Conservation (phyloP, 2,888 invertebrate genomes). For the Gortyna flavago region DNA sequence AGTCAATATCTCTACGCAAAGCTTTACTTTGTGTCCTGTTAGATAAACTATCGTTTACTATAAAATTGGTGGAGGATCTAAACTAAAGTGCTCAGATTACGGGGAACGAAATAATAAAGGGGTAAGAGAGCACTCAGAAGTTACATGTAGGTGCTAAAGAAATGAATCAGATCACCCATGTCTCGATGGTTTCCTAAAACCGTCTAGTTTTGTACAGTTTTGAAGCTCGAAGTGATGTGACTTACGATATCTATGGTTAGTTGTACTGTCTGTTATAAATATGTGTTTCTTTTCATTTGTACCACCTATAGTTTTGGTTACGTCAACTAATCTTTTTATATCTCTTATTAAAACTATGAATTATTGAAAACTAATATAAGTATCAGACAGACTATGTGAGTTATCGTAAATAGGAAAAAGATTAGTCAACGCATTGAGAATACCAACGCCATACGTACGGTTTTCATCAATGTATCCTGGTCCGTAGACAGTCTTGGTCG, state of each 20-base stretch:
- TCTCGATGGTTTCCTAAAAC: constrained; percentile 66
- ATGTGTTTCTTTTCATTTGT: constrained; percentile 67
- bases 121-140: constrained; percentile 76
- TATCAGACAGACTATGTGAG: background rate
- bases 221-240: constrained; percentile 82
- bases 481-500: constrained; percentile 90
- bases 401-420: constrained; percentile 56
- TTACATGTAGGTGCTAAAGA: constrained; percentile 73
- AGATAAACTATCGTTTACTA: constrained; percentile 70
- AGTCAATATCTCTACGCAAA: constrained; percentile 84
- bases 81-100: constrained; percentile 77
- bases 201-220: constrained; percentile 80
- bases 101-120: constrained; percentile 74
- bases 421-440: constrained; percentile 70
- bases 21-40: constrained; percentile 78
- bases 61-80: constrained; percentile 74
- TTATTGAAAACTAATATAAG: background rate
- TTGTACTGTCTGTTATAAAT: constrained; percentile 77
- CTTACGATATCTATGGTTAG: constrained; percentile 90
- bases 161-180: constrained; percentile 73
- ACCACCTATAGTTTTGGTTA: constrained; percentile 71
- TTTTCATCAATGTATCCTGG: constrained; percentile 89
- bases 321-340: constrained; percentile 80
- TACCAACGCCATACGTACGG: constrained; percentile 86
- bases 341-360: constrained; percentile 3